Conservation (phyloP, 1,140 invertebrate genomes). For the Zaprionus tsacasi region DNA sequence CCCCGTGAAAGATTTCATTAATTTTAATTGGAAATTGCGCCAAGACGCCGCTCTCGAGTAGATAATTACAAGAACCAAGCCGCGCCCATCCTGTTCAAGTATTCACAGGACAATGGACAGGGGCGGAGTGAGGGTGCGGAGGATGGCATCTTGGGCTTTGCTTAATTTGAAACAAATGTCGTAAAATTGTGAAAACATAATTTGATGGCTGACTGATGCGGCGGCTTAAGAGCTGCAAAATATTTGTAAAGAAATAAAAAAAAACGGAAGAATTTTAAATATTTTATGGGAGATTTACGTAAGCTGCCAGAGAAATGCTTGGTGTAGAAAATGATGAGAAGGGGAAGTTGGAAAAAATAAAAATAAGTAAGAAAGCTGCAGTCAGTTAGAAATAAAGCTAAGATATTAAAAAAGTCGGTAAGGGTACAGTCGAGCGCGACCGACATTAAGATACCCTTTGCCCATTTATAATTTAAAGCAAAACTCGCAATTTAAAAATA, state of each 20-base stretch:
- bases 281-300: slow-evolving; percentile 35
- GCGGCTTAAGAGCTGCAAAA: slow-evolving; percentile 42
- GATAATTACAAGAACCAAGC: slow-evolving; percentile 70
- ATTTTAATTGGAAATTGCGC: slow-evolving; percentile 80
- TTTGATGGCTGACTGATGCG: slow-evolving; percentile 75
- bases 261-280: slow-evolving; percentile 33
- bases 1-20: slow-evolving; percentile 75
- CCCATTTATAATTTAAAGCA: too few relatives aligned
- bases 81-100: slow-evolving; percentile 53
- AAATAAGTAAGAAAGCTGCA: neutral
- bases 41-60: slow-evolving; percentile 70
- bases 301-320: neutral
- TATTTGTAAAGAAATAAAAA: slow-evolving; percentile 16
- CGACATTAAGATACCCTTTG: too few relatives aligned
- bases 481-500: too few relatives aligned
- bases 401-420: too few relatives aligned
- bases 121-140: neutral
- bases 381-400: neutral
- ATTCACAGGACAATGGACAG: slow-evolving; percentile 59
- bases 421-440: too few relatives aligned
- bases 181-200: slow-evolving; percentile 74
- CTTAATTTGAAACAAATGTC: slow-evolving; percentile 81
- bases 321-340: too few relatives aligned
- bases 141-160: slow-evolving; percentile 51
- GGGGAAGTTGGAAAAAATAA: too few relatives aligned